phyloP scores from a whole-genome alignment of 53 echinoderm and acorn worm genomes.

The Echinometra lucunter region DNA sequence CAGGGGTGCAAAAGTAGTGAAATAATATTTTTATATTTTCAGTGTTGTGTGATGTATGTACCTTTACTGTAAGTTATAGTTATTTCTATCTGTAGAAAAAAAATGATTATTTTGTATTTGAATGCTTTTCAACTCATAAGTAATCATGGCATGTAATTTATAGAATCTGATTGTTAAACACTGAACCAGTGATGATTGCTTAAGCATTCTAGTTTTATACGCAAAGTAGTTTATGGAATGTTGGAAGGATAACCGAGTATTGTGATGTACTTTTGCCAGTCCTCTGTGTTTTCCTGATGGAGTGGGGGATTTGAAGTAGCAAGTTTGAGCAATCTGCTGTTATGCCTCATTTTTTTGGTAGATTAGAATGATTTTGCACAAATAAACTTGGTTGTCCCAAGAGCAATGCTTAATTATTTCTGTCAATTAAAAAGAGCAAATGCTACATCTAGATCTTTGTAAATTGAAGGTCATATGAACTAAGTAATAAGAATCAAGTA shows the following conservation, averaged over 20 bases:
- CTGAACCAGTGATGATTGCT: not conserved
- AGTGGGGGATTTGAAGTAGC: not conserved
- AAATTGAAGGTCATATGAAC: not conserved
- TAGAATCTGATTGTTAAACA: not conserved
- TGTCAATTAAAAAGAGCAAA: too few species aligned
- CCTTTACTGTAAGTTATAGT: slow-evolving; percentile 10
- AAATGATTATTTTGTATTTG: not conserved
- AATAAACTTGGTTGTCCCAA: too few species aligned
- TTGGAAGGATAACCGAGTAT: not conserved
- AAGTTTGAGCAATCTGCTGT: not conserved
- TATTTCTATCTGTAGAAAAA: slow-evolving; percentile 28
- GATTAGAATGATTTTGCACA: too few species aligned
- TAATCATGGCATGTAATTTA: not conserved
- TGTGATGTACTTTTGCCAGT: not conserved
- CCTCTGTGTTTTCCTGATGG: not conserved
- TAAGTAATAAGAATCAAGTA: not conserved
- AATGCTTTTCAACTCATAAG: not conserved
- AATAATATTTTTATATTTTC: slow-evolving; percentile 41
- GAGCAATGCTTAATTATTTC: too few species aligned
- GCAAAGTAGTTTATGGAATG: not conserved
- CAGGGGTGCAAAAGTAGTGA: not conserved
- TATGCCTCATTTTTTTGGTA: not conserved
- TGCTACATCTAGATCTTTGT: not conserved
- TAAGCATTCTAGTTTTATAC: not conserved
- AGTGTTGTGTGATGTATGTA: not conserved